These are phyloP conservation scores for Isoperla grammatica DNA, from an alignment of 2,888 invertebrate species.

Conservation along the genomic window DNA sequence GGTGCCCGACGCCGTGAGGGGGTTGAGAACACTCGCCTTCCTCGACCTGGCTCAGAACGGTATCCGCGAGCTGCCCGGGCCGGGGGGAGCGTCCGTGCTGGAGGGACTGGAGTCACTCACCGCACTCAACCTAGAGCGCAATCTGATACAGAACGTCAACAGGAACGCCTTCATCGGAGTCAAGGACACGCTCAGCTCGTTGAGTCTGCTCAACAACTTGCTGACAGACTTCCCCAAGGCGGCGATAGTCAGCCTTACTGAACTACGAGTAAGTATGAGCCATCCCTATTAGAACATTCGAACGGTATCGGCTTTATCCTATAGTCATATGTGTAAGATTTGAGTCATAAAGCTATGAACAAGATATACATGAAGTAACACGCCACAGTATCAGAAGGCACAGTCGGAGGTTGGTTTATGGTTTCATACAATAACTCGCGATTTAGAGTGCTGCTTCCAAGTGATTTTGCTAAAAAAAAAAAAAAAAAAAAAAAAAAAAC, in stretches of 20 bases:
- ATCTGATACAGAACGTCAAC: constrained; percentile 72
- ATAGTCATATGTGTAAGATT: not conserved
- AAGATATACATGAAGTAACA: not conserved
- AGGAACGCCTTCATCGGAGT: constrained; percentile 74
- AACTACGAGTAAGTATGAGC: constrained; percentile 59
- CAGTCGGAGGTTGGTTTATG: too few relatives aligned
- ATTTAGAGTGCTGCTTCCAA: too few relatives aligned
- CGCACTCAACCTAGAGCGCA: constrained; percentile 82
- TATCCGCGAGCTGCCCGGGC: constrained; percentile 71
- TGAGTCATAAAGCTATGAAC: not conserved
- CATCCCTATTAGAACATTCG: too few relatives aligned
- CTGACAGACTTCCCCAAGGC: constrained; percentile 80
- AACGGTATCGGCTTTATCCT: too few relatives aligned
- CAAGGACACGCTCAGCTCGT: constrained; percentile 74
- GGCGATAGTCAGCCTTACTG: constrained; percentile 69
- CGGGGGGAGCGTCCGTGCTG: constrained; percentile 60
- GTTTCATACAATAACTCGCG: too few relatives aligned
- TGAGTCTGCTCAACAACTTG: constrained; percentile 84
- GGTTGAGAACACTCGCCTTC: constrained; percentile 74
- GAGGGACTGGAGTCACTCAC: constrained; percentile 76
- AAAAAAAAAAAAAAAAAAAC: too few relatives aligned
- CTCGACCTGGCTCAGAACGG: constrained; percentile 86
- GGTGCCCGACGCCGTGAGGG: constrained; percentile 73
- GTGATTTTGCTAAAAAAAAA: too few relatives aligned
- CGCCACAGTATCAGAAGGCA: too few relatives aligned